phyloP scores from a whole-genome alignment of 2,888 invertebrate genomes.

The Caenorhabditis angaria region DNA sequence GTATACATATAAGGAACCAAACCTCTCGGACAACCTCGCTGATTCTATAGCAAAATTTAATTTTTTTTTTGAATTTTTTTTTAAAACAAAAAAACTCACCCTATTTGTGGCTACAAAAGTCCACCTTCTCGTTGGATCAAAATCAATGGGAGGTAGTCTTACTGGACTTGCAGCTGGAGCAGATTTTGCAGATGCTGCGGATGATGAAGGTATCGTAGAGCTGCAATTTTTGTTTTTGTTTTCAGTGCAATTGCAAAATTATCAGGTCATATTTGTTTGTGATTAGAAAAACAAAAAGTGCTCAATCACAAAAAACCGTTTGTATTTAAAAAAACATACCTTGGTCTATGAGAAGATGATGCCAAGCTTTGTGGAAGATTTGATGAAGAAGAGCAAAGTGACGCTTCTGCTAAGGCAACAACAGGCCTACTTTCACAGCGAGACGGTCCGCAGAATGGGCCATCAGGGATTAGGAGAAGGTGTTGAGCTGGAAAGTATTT shows the following conservation, averaged over 20 bases:
- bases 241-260: too few relatives aligned
- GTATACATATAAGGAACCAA: constrained; percentile 64
- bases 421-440: constrained; percentile 52
- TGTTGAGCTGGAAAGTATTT: constrained; percentile 27
- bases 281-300: too few relatives aligned
- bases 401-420: constrained; percentile 43
- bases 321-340: neutral
- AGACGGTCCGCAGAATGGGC: constrained; percentile 50
- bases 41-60: constrained; percentile 45
- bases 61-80: neutral
- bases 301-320: too few relatives aligned
- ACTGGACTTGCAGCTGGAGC: constrained; percentile 46
- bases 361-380: constrained; percentile 15
- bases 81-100: constrained; percentile 22
- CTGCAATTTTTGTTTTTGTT: too few relatives aligned
- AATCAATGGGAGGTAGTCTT: constrained; percentile 47
- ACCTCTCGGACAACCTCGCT: constrained; percentile 64
- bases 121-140: constrained; percentile 64
- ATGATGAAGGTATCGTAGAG: constrained; percentile 34
- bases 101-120: constrained; percentile 68
- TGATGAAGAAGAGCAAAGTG: constrained; percentile 33
- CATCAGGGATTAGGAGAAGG: constrained; percentile 46
- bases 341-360: constrained; percentile 29
- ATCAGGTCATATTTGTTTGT: too few relatives aligned
- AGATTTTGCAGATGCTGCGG: constrained; percentile 42